Evolutionary conservation across 2,113 vertebrate species (phyloP).

Genomic region (Mobula birostris): DNA sequence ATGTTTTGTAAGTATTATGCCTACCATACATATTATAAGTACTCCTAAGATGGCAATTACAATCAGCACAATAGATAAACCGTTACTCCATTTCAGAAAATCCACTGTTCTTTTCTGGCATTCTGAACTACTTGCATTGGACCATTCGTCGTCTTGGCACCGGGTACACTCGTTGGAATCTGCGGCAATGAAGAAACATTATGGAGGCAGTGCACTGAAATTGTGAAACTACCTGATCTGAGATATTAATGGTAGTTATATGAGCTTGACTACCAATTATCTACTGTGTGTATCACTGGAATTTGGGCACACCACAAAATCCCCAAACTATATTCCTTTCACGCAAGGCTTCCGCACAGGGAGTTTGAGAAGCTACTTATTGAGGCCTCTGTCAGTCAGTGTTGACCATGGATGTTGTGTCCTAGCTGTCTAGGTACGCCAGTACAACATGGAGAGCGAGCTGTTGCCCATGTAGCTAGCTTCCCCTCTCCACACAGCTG

Average conservation of each 20-base stretch:
- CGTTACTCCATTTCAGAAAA: slow-evolving; percentile 47
- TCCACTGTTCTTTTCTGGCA: slow-evolving; percentile 41
- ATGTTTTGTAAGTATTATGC: slow-evolving; percentile 46
- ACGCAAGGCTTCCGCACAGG: background rate
- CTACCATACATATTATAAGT: slow-evolving; percentile 43
- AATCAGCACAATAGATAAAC: slow-evolving; percentile 48
- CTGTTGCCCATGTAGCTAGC: too few species aligned
- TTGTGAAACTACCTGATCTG: background rate
- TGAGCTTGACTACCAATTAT: background rate
- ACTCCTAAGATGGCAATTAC: slow-evolving; percentile 45
- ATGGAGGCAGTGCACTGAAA: background rate
- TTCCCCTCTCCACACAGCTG: too few species aligned
- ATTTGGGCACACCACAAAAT: background rate
- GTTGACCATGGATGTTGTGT: too few species aligned
- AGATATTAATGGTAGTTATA: background rate
- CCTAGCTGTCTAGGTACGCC: too few species aligned
- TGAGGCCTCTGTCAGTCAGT: too few species aligned
- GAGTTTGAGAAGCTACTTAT: background rate
- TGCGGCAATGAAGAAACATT: slow-evolving; percentile 38
- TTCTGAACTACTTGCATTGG: slow-evolving; percentile 39
- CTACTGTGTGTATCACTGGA: background rate
- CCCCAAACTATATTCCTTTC: background rate
- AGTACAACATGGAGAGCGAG: too few species aligned
- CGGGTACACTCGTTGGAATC: slow-evolving; percentile 46
- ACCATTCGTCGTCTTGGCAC: slow-evolving; percentile 47